phyloP scores from a whole-genome alignment of 2,888 invertebrate species.

The Smittia aterrima region DNA sequence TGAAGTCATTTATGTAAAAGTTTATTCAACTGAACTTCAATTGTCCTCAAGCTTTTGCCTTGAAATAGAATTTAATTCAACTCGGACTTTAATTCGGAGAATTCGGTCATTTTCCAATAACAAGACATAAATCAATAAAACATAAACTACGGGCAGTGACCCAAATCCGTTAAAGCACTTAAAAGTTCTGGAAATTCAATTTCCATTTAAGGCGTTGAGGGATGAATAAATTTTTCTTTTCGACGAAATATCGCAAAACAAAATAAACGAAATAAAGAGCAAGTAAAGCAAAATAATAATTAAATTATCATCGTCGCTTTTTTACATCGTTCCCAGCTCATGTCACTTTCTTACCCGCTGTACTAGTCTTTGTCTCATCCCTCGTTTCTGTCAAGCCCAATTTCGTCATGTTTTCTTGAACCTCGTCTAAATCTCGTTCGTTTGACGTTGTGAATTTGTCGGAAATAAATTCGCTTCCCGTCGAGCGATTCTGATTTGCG shows the following conservation, averaged over 20 bases:
- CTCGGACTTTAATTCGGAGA: no score
- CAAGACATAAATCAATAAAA: background rate
- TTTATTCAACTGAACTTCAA: no score
- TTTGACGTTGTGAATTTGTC: constrained; percentile 66
- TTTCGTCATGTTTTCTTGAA: constrained; percentile 72
- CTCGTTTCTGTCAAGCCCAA: constrained; percentile 59
- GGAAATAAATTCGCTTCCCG: constrained; percentile 72
- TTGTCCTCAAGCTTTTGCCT: no score
- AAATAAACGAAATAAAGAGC: background rate
- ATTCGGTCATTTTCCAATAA: no score
- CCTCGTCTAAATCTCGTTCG: constrained; percentile 67
- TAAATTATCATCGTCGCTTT: background rate
- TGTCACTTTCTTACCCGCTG: constrained; percentile 10
- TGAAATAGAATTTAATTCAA: no score
- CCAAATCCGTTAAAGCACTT: background rate
- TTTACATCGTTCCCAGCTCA: background rate
- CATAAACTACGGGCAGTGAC: background rate
- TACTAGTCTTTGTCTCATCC: background rate
- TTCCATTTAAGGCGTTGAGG: background rate
- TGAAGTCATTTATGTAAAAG: no score
- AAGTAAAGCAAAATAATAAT: background rate
- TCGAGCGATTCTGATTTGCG: constrained; percentile 43
- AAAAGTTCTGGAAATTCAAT: background rate
- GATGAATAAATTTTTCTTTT: background rate
- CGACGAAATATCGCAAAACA: background rate